Conservation (phyloP, 1,140 invertebrate species). For the Archegozetes longisetosus region DNA sequence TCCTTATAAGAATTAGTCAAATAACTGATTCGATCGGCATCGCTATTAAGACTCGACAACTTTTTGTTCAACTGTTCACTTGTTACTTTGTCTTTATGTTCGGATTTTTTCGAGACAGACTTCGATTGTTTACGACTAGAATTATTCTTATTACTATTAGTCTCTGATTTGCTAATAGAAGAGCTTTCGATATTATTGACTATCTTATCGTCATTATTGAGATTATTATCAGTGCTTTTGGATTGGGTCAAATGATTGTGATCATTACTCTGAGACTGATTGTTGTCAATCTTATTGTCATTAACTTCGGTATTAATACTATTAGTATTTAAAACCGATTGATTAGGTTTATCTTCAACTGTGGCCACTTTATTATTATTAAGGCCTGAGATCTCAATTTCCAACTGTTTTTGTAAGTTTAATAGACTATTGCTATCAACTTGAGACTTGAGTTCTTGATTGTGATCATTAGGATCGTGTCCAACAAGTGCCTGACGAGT, state of each 20-base stretch:
- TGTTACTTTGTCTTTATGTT: constrained; percentile 10
- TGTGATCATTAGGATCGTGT: background rate
- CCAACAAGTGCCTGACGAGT: background rate
- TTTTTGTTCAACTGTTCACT: constrained; percentile 14
- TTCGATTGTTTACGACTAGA: background rate
- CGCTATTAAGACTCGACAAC: background rate
- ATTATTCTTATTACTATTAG: constrained; percentile 10
- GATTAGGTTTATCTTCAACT: background rate
- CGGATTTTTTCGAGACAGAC: constrained; percentile 9
- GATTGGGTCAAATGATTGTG: background rate
- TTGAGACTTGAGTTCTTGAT: background rate
- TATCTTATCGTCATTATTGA: background rate
- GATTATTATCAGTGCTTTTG: background rate
- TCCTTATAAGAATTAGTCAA: constrained; percentile 29
- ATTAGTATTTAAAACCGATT: background rate
- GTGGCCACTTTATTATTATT: background rate
- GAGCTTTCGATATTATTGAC: background rate
- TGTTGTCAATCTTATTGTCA: background rate
- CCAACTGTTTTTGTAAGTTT: background rate
- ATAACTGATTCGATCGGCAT: background rate
- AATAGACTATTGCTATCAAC: background rate
- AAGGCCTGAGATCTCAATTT: background rate
- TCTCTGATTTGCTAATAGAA: background rate
- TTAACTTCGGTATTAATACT: background rate
- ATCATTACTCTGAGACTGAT: background rate